These are phyloP conservation scores for Melanotaenia trifasciata DNA, from an alignment of 2,797 vertebrate genomes.

Conservation along the genomic window DNA sequence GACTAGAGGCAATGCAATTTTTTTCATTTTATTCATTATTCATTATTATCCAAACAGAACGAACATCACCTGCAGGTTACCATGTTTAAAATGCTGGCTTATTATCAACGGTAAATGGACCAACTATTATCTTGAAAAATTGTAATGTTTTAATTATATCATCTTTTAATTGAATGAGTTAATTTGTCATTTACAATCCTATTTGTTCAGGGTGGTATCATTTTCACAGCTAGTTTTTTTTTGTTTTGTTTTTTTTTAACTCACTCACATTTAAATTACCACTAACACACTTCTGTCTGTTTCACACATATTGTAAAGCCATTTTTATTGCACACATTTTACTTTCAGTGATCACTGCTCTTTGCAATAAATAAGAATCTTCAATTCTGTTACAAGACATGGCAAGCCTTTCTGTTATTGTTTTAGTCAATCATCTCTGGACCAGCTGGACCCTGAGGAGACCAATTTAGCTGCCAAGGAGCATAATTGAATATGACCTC, in stretches of 20 bases:
- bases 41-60: not conserved
- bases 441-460: conserved; percentile 28
- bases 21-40: not conserved
- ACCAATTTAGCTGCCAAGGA: conserved; percentile 45
- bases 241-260: not conserved
- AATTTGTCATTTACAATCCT: not conserved
- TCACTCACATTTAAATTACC: not conserved
- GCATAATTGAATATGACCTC: conserved; percentile 48
- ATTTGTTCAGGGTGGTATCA: not conserved
- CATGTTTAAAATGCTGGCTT: not conserved
- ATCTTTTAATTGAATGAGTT: not conserved
- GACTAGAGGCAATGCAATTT: no score
- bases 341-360: not conserved
- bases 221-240: not conserved
- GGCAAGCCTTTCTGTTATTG: conserved; percentile 11
- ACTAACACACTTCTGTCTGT: no score
- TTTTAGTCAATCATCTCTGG: conserved; percentile 19
- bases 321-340: conserved; percentile 14
- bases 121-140: not conserved
- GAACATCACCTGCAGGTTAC: not conserved
- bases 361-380: conserved; percentile 13
- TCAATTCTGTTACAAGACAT: conserved; percentile 1
- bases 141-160: not conserved
- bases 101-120: not conserved
- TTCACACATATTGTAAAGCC: not conserved